Conservation (phyloP, 2,888 invertebrate genomes). For the Drosophila merina region DNA sequence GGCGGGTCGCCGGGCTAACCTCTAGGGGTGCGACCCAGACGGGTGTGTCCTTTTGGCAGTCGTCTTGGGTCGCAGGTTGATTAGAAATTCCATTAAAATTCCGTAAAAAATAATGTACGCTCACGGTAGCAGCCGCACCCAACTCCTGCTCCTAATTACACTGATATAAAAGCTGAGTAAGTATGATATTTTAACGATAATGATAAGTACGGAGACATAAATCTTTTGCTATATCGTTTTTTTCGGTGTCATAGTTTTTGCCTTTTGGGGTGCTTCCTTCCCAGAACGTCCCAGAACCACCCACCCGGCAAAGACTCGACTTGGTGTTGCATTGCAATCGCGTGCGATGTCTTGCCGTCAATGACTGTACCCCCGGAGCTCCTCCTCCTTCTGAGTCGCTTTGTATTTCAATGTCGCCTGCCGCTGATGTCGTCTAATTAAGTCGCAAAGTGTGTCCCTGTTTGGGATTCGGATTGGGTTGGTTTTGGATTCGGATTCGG, state of each 20-base stretch:
- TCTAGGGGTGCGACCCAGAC: slow-evolving; percentile 50
- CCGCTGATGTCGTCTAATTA: slow-evolving; percentile 65
- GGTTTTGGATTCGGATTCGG: slow-evolving; percentile 41
- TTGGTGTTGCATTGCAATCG: slow-evolving; percentile 30
- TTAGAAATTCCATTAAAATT: slow-evolving; percentile 79
- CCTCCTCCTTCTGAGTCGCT: slow-evolving; percentile 1
- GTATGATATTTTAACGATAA: background rate
- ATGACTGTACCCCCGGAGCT: slow-evolving; percentile 18
- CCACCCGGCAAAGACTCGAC: slow-evolving; percentile 17
- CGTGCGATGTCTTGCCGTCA: slow-evolving; percentile 44
- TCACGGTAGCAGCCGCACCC: slow-evolving; percentile 44
- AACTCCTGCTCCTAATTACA: slow-evolving; percentile 23
- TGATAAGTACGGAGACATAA: no score
- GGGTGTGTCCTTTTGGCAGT: slow-evolving; percentile 54
- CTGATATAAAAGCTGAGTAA: background rate
- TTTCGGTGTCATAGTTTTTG: slow-evolving; percentile 29
- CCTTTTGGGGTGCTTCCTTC: slow-evolving; percentile 32
- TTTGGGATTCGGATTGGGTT: slow-evolving; percentile 50
- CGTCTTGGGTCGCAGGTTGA: slow-evolving; percentile 65
- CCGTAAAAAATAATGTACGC: slow-evolving; percentile 58
- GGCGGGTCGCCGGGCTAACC: slow-evolving; percentile 12
- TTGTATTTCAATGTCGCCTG: slow-evolving; percentile 29
- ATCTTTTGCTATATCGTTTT: background rate
- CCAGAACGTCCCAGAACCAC: slow-evolving; percentile 13
- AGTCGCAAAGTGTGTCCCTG: slow-evolving; percentile 74